Conservation (phyloP, 2,797 vertebrate species). For the Monodelphis domestica region DNA sequence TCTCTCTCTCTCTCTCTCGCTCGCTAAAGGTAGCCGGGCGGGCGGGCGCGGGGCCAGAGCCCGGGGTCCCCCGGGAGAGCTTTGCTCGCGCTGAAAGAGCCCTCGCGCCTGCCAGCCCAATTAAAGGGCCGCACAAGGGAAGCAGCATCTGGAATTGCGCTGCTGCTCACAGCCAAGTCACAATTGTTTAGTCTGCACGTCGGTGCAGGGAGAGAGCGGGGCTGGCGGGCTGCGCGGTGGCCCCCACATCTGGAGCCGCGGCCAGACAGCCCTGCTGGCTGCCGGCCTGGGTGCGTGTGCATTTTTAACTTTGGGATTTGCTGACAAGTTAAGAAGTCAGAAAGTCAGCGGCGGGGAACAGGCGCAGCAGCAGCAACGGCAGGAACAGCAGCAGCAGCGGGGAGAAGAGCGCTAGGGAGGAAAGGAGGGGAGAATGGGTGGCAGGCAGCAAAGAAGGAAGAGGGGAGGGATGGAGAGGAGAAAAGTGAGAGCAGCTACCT, state of each 20-base stretch:
- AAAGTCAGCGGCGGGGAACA: conserved; percentile 85
- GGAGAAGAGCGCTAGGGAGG: conserved; percentile 48
- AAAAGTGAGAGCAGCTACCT: not conserved
- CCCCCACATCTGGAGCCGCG: conserved; percentile 90
- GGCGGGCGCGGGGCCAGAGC: conserved; percentile 86
- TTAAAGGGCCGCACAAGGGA: conserved; percentile 89
- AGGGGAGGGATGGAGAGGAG: not conserved
- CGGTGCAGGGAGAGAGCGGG: conserved; percentile 82
- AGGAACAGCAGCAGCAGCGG: conserved; percentile 77
- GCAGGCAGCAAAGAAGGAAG: not conserved
- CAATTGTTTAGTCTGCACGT: conserved; percentile 98
- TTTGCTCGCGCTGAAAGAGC: conserved; percentile 89
- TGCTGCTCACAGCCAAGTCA: conserved; percentile 94
- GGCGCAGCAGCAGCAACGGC: conserved; percentile 79
- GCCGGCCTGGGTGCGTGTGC: conserved; percentile 88
- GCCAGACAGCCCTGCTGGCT: conserved; percentile 89
- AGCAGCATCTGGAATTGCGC: conserved; percentile 95
- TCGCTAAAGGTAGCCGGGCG: conserved; percentile 84
- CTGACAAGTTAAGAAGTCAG: conserved; percentile 91
- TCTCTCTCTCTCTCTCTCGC: conserved; percentile 72
- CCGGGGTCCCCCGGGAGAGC: conserved; percentile 86
- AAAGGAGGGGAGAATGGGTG: not conserved
- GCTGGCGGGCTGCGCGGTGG: conserved; percentile 83
- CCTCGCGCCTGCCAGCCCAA: conserved; percentile 91
- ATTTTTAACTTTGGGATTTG: conserved; percentile 89